Percentiles rank a stretch among this genome's conserved stretches.
Conservation (phyloP, 1,140 invertebrate genomes). For the Zaprionus ornatus region DNA sequence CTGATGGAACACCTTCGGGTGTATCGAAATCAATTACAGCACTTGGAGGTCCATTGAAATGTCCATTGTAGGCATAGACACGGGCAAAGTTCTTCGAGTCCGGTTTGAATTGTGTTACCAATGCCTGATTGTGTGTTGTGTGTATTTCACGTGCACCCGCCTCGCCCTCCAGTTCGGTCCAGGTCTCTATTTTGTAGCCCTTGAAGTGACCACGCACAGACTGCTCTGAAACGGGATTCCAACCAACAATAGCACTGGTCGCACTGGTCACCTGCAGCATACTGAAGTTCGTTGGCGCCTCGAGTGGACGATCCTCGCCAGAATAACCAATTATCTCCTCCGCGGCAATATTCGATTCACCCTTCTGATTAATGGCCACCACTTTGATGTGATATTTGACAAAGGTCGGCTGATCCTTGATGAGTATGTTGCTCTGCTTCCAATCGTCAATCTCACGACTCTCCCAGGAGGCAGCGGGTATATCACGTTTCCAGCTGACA, state of each 20-base stretch:
- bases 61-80: slow-evolving; percentile 95
- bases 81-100: slow-evolving; percentile 95
- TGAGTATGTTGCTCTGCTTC: slow-evolving; percentile 87
- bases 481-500: slow-evolving; percentile 93
- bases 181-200: slow-evolving; percentile 98
- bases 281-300: slow-evolving; percentile 94
- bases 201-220: slow-evolving; percentile 95
- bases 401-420: slow-evolving; percentile 96
- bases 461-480: slow-evolving; percentile 89
- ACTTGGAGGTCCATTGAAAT: slow-evolving; percentile 95
- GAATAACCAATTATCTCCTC: slow-evolving; percentile 95
- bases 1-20: slow-evolving; percentile 96
- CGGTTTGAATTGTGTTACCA: slow-evolving; percentile 95
- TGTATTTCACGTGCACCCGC: slow-evolving; percentile 91
- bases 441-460: slow-evolving; percentile 91
- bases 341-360: slow-evolving; percentile 93
- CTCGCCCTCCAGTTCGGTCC: slow-evolving; percentile 93
- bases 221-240: slow-evolving; percentile 91
- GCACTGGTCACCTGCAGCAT: slow-evolving; percentile 89
- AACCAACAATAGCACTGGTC: slow-evolving; percentile 91
- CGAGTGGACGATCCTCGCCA: slow-evolving; percentile 94
- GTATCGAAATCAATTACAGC: slow-evolving; percentile 93
- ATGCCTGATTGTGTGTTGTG: slow-evolving; percentile 87
- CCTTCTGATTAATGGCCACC: slow-evolving; percentile 94
- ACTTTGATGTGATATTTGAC: slow-evolving; percentile 96